A percentile compares a stretch with the other conserved stretches of the same genome.
phyloP scores from a whole-genome alignment of 2,888 invertebrate species.

The Schrankia costaestrigalis region DNA sequence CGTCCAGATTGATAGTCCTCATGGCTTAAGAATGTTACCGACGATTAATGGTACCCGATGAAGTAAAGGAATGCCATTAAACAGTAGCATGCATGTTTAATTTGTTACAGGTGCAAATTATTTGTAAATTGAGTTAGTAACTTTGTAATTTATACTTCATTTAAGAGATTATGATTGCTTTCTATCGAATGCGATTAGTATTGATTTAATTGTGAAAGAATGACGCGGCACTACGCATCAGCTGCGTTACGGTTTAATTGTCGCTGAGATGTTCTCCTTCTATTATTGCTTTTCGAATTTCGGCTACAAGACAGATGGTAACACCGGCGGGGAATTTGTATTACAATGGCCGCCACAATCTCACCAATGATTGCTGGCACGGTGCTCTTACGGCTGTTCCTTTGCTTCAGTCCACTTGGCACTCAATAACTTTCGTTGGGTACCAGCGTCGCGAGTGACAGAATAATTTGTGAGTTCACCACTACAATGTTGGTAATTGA shows the following conservation, averaged over 20 bases:
- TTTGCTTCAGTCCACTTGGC: slow-evolving; percentile 71
- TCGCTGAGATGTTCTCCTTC: slow-evolving; percentile 30
- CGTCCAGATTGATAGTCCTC: slow-evolving; percentile 28
- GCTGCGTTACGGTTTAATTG: slow-evolving; percentile 38
- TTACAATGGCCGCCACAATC: slow-evolving; percentile 63
- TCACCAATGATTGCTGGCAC: slow-evolving; percentile 68
- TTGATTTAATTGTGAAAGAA: slow-evolving; percentile 5
- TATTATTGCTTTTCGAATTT: slow-evolving; percentile 59
- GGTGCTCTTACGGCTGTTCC: slow-evolving; percentile 61
- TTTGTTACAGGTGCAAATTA: slow-evolving; percentile 37
- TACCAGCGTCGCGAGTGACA: slow-evolving; percentile 49
- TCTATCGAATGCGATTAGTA: slow-evolving; percentile 8
- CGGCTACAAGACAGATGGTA: slow-evolving; percentile 61
- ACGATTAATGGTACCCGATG: slow-evolving; percentile 30
- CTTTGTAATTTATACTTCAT: slow-evolving; percentile 19
- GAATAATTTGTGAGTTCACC: slow-evolving; percentile 55
- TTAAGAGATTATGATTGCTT: slow-evolving; percentile 18
- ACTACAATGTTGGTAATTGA: slow-evolving; percentile 37
- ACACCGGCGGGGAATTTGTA: slow-evolving; percentile 67
- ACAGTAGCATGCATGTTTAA: slow-evolving; percentile 30
- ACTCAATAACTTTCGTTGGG: slow-evolving; percentile 63
- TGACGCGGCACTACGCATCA: slow-evolving; percentile 29
- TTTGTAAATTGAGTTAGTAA: slow-evolving; percentile 32
- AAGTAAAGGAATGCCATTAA: slow-evolving; percentile 37
- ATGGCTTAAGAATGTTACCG: slow-evolving; percentile 26